Evolutionary conservation across 2,797 vertebrate species (phyloP).

Genomic region (Melanogrammus aeglefinus): DNA sequence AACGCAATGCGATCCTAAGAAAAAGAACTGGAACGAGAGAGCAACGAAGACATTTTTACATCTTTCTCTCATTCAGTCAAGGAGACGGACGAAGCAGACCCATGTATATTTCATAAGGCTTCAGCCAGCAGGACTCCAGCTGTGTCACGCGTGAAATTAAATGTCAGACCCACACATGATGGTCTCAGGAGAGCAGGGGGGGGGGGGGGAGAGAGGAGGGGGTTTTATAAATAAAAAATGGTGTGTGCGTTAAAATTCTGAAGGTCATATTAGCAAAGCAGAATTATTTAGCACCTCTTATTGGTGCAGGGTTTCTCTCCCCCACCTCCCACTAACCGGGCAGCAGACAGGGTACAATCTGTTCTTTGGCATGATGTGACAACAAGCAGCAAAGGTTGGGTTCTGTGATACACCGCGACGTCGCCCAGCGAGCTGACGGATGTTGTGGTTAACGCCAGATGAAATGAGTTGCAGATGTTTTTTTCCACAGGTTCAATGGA

Average conservation of each 20-base stretch:
- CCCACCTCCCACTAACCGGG: too few relatives aligned
- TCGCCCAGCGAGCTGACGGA: neutral
- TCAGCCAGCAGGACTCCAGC: conserved; percentile 29
- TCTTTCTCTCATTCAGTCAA: conserved; percentile 34
- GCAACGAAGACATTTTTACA: neutral
- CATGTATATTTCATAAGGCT: conserved; percentile 43
- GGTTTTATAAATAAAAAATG: too few relatives aligned
- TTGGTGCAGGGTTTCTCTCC: neutral
- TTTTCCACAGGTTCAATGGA: neutral
- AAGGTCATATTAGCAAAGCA: neutral
- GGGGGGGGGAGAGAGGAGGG: too few relatives aligned
- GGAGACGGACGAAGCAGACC: conserved; percentile 25
- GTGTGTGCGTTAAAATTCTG: neutral
- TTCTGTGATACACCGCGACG: neutral
- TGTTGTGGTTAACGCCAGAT: neutral
- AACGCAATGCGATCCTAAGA: neutral
- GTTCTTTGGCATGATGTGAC: neutral
- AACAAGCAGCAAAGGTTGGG: neutral
- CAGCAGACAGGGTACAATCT: neutral
- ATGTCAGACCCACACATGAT: conserved; percentile 7
- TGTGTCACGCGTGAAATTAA: conserved; percentile 45
- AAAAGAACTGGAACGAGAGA: neutral
- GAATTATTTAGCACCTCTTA: neutral
- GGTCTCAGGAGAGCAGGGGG: neutral
- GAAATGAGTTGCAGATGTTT: neutral